Conservation (phyloP, 2,888 invertebrate species). For the Campoplex nolae region DNA sequence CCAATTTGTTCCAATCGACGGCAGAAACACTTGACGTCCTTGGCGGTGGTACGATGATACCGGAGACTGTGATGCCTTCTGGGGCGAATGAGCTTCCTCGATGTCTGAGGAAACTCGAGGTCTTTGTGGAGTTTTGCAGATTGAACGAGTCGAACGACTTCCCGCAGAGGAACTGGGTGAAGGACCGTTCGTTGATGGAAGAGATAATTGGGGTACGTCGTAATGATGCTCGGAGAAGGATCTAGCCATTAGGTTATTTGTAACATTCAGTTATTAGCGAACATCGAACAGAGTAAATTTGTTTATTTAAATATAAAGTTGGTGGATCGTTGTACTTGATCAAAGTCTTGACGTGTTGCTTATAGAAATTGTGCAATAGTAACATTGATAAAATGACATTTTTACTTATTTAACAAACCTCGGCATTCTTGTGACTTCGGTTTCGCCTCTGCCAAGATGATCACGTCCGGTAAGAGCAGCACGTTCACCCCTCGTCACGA, state of each 20-base stretch:
- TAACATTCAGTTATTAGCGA: not conserved
- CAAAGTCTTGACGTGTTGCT: not conserved
- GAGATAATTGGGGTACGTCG: constrained; percentile 91
- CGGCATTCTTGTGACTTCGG: constrained; percentile 73
- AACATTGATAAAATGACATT: not conserved
- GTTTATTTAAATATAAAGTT: not conserved
- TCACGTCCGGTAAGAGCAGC: constrained; percentile 71
- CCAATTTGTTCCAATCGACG: constrained; percentile 56
- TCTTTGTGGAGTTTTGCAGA: constrained; percentile 74
- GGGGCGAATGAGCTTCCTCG: constrained; percentile 74
- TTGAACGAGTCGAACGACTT: constrained; percentile 73
- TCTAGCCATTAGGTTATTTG: constrained; percentile 76
- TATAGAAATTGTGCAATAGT: not conserved
- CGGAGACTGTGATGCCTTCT: constrained; percentile 68
- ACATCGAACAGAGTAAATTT: not conserved
- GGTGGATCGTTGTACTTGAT: not conserved
- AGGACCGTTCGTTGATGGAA: constrained; percentile 77
- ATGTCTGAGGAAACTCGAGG: constrained; percentile 74
- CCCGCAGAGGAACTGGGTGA: constrained; percentile 77
- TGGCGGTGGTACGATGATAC: constrained; percentile 56
- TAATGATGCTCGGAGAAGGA: constrained; percentile 93
- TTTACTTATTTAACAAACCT: constrained; percentile 69
- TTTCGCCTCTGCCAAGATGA: constrained; percentile 74
- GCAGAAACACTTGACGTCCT: constrained; percentile 57
- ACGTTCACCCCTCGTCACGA: constrained; percentile 76